Base-by-base conservation (phyloP, 2,113 vertebrate species). In the Triplophysa dalaica region DNA sequence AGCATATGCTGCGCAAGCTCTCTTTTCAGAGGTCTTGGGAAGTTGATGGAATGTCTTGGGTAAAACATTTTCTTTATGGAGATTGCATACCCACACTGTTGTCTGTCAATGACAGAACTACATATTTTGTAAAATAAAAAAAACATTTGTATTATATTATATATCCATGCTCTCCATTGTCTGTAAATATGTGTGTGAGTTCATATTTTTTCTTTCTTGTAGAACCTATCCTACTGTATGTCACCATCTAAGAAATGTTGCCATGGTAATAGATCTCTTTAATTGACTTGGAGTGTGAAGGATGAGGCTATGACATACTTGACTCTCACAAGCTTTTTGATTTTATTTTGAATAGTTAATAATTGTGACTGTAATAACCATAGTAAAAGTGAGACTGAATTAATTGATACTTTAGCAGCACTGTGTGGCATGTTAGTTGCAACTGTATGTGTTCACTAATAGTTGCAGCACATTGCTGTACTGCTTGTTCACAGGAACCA, bases 221-320 rank as follows among this genome's bases (percentile, higher is more conserved):
- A 21, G 17, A 22, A 21, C 21, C 2, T 66, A 43, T 8, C 41
- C 41, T 43, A 43, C 2, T 24, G 24, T 24, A 24, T 43, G 41
- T 8, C 10, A 11, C 41, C 72, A 75, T 65, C 48, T 58, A 68
- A 67, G 63, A 48, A 70, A 24, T 21, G 68, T 82, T 67, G 75
- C 81, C 29, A 78, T 82, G 75, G 75, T 22, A 67, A 78, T 67
- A 9, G 4, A 19, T 50, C 6, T 62, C 52, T 62, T 50, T 66
- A 60, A 19, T n/a, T n/a, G 54, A 56, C 54, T 72, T 62, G 65
- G 43, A 61, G 67, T 73, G 72, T 52, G 72, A 69, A 69, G 58
- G 75, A 82, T 52, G 81, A 29, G 61, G n/a, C 52, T 43, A 7
- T 43, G 33, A 56, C 70, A 58, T 72, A 16, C 19, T 2, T 0